Evolutionary conservation across 2,888 invertebrate genomes (phyloP).

Genomic region (Halictus ligatus): DNA sequence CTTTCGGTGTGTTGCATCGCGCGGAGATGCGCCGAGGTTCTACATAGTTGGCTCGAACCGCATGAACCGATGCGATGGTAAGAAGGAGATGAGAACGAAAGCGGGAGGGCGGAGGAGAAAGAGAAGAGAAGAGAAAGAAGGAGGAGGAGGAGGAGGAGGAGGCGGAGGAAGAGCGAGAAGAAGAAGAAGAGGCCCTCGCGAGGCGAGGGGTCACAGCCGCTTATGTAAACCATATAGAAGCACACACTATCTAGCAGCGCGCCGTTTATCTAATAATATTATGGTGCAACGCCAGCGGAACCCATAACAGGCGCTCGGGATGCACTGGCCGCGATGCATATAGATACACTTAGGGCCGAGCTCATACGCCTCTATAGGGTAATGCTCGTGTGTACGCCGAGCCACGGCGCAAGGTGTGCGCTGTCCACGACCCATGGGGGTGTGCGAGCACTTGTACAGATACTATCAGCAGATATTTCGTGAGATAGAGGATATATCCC

Average conservation of each 20-base stretch:
- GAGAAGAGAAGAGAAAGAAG: not conserved
- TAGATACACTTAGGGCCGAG: constrained; percentile 55
- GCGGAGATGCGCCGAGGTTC: constrained; percentile 29
- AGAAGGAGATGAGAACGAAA: constrained; percentile 15
- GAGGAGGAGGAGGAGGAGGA: not conserved
- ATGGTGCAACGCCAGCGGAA: constrained; percentile 75
- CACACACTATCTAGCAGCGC: constrained; percentile 74
- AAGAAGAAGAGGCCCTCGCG: constrained; percentile 44
- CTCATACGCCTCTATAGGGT: constrained; percentile 33
- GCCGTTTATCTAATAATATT: constrained; percentile 81
- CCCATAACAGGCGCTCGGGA: constrained; percentile 73
- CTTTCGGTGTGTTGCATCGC: constrained; percentile 55
- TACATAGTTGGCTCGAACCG: constrained; percentile 23
- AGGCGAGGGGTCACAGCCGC: constrained; percentile 76
- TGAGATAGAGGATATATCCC: constrained; percentile 64
- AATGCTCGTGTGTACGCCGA: constrained; percentile 45
- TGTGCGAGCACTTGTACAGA: constrained; percentile 69
- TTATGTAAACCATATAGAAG: constrained; percentile 79
- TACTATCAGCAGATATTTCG: constrained; percentile 74
- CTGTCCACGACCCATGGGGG: constrained; percentile 55
- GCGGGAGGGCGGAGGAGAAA: constrained; percentile 5
- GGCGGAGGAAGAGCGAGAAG: constrained; percentile 31
- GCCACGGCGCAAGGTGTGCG: constrained; percentile 60
- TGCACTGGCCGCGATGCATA: constrained; percentile 67
- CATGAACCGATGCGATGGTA: constrained; percentile 22